These are phyloP conservation scores for Papilio demoleus DNA, from an alignment of 2,888 invertebrate species.

Conservation along the genomic window DNA sequence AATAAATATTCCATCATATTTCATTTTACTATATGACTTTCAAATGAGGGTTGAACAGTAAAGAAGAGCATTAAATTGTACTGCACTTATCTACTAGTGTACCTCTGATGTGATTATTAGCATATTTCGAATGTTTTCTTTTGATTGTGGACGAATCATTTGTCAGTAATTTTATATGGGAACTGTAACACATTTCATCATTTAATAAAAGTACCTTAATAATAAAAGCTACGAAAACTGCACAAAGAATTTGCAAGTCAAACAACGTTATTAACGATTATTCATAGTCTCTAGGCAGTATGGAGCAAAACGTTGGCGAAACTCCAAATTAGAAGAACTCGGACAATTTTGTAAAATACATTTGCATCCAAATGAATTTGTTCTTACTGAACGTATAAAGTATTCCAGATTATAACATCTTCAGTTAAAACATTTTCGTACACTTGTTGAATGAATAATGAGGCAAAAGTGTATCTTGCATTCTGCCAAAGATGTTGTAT, in stretches of 20 bases:
- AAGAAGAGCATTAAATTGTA: too few species aligned
- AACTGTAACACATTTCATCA: too few species aligned
- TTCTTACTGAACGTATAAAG: background rate
- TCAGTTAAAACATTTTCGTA: too few species aligned
- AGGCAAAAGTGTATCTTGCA: too few species aligned
- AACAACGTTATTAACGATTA: conserved; percentile 23
- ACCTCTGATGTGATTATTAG: too few species aligned
- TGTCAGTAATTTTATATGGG: too few species aligned
- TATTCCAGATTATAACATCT: background rate
- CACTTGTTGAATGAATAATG: too few species aligned
- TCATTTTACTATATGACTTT: background rate
- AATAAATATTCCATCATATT: background rate
- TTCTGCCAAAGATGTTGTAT: too few species aligned
- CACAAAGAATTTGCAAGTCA: conserved; percentile 3
- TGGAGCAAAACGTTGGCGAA: conserved; percentile 18
- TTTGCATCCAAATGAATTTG: conserved; percentile 11
- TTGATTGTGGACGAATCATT: too few species aligned
- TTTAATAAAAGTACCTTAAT: background rate
- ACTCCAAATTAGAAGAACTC: conserved; percentile 34
- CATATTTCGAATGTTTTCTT: too few species aligned
- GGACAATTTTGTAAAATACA: conserved; percentile 7
- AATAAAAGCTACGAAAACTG: background rate
- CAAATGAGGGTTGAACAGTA: background rate
- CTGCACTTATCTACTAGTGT: background rate
- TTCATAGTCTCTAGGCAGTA: conserved; percentile 25